Evolutionary conservation across 2,113 vertebrate species (phyloP).

Genomic region (Cinclus cinclus): DNA sequence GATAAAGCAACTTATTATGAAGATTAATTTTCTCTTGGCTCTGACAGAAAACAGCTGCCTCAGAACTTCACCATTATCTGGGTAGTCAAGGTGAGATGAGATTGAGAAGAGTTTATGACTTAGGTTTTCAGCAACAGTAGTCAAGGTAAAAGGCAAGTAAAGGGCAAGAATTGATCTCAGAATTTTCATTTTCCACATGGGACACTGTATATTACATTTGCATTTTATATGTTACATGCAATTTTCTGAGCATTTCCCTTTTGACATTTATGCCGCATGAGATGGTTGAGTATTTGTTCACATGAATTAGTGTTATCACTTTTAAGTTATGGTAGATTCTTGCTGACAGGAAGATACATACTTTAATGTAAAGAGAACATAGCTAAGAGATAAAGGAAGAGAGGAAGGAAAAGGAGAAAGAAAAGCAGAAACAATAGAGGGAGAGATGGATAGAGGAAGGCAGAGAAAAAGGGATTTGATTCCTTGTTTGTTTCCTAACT

Average conservation of each 20-base stretch:
- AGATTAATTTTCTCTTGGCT: not conserved
- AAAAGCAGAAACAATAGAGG: not conserved
- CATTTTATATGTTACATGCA: conserved; percentile 25
- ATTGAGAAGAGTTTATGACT: not conserved
- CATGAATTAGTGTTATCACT: not conserved
- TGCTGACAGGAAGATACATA: not conserved
- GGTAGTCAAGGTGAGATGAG: not conserved
- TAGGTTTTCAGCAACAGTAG: conserved; percentile 7
- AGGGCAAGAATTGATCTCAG: conserved; percentile 20
- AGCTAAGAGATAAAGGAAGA: not conserved
- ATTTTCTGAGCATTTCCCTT: conserved; percentile 13
- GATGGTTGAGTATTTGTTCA: not conserved
- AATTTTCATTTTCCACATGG: conserved; percentile 35
- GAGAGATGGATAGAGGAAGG: not conserved
- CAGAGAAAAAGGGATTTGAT: not conserved
- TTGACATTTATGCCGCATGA: conserved; percentile 8
- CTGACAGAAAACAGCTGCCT: not conserved
- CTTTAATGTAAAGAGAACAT: not conserved
- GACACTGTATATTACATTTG: conserved; percentile 25
- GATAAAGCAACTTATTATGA: not conserved
- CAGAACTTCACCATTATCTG: not conserved
- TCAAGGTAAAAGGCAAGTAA: conserved; percentile 41
- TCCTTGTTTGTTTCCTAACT: not conserved
- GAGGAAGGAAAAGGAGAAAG: not conserved
- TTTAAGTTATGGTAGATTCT: not conserved